phyloP scores from a whole-genome alignment of 2,888 invertebrate genomes.

The Scelioninae gen. 2 region DNA sequence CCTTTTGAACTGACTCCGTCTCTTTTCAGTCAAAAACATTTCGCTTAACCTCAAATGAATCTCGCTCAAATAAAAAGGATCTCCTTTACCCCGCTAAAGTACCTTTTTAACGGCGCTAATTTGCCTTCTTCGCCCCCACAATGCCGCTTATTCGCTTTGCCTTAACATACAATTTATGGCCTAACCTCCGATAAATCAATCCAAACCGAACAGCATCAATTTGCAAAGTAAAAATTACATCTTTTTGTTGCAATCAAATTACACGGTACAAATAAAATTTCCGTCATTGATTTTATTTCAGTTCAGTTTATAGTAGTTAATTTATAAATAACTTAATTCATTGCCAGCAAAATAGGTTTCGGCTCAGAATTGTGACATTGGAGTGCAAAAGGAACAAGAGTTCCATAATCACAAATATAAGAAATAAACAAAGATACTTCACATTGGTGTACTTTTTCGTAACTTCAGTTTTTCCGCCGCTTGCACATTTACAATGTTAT shows the following conservation, averaged over 20 bases:
- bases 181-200: slow-evolving; percentile 31
- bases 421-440: too few relatives aligned
- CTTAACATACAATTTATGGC: slow-evolving; percentile 17
- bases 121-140: slow-evolving; percentile 40
- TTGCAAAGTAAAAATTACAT: slow-evolving; percentile 5
- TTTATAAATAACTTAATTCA: too few relatives aligned
- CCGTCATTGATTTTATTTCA: too few relatives aligned
- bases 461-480: too few relatives aligned
- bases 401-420: too few relatives aligned
- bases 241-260: slow-evolving; percentile 2
- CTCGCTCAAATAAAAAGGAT: slow-evolving; percentile 41
- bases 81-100: slow-evolving; percentile 15
- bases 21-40: slow-evolving; percentile 45
- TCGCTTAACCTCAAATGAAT: slow-evolving; percentile 44
- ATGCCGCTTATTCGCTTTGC: slow-evolving; percentile 40
- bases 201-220: slow-evolving; percentile 27
- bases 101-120: slow-evolving; percentile 47
- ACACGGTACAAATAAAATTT: too few relatives aligned
- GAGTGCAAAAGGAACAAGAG: too few relatives aligned
- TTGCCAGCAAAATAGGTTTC: too few relatives aligned
- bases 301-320: too few relatives aligned
- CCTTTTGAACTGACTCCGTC: slow-evolving; percentile 14
- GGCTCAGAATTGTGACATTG: too few relatives aligned
- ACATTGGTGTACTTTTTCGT: too few relatives aligned
- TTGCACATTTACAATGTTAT: too few relatives aligned